Evolutionary conservation across 2,797 vertebrate species (phyloP).

Genomic region (Poecilia picta): DNA sequence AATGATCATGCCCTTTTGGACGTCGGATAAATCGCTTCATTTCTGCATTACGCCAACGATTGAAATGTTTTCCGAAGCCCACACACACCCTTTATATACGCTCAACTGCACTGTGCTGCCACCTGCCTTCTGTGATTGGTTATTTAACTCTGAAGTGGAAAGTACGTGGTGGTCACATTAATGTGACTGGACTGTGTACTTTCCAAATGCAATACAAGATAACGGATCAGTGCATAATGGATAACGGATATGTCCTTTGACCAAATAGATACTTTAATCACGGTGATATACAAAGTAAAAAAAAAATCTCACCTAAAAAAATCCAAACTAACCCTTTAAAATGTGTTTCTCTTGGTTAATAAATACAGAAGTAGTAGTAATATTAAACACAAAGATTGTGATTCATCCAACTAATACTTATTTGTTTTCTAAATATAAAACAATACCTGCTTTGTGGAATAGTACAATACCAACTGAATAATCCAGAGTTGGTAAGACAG

Average conservation of each 20-base stretch:
- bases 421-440: neutral
- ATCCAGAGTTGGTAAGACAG: neutral
- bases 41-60: too few species aligned
- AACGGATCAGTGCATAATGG: neutral
- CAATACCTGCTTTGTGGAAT: neutral
- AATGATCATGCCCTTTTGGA: too few species aligned
- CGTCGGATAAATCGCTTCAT: too few species aligned
- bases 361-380: neutral
- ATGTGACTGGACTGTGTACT: too few species aligned
- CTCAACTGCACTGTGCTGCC: too few species aligned
- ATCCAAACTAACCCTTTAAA: neutral
- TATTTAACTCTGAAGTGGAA: too few species aligned
- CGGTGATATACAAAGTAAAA: neutral
- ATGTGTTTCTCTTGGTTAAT: neutral
- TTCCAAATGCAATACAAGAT: too few species aligned
- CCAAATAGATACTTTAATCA: neutral
- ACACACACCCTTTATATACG: too few species aligned
- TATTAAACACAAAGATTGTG: neutral
- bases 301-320: neutral
- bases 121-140: too few species aligned
- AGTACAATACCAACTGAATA: neutral
- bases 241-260: neutral
- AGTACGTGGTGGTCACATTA: too few species aligned
- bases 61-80: too few species aligned
- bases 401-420: neutral